Percentiles rank a stretch among this genome's conserved stretches.
These are phyloP conservation scores for Drosophila leonis DNA, from an alignment of 2,888 invertebrate species.

Conservation along the genomic window DNA sequence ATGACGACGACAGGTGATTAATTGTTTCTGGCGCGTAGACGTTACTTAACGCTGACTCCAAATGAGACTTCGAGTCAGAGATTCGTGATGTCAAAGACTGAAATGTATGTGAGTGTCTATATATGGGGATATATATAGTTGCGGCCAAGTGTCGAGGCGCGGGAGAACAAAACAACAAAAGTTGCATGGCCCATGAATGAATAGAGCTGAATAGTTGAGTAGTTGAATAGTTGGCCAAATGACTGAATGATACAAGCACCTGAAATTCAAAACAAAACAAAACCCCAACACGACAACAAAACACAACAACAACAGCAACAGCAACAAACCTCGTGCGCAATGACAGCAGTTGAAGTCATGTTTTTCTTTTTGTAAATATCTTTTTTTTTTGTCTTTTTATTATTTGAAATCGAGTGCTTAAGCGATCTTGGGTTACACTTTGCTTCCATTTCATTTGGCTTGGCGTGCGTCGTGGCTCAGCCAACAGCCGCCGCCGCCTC, in stretches of 20 bases:
- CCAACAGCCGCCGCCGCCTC: constrained; percentile 25
- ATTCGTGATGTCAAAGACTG: constrained; percentile 70
- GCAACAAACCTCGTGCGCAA: constrained; percentile 73
- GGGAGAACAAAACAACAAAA: constrained; percentile 61
- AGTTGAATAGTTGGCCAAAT: constrained; percentile 75
- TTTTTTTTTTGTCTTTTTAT: constrained; percentile 6
- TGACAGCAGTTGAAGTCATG: constrained; percentile 81
- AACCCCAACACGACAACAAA: constrained; percentile 58
- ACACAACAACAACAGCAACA: constrained; percentile 20
- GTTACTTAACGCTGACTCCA: constrained; percentile 76
- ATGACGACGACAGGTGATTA: constrained; percentile 81
- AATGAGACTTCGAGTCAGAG: constrained; percentile 39
- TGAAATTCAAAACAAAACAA: constrained; percentile 80
- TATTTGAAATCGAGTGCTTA: constrained; percentile 42
- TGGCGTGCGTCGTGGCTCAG: constrained; percentile 79
- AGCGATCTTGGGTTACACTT: constrained; percentile 70
- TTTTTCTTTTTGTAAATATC: constrained; percentile 33
- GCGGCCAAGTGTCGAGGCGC: constrained; percentile 60
- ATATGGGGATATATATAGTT: constrained; percentile 46
- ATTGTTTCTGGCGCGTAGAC: constrained; percentile 76
- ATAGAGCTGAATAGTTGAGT: constrained; percentile 65
- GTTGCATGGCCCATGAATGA: constrained; percentile 79
- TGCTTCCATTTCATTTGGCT: constrained; percentile 63
- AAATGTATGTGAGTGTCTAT: constrained; percentile 35
- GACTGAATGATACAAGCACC: constrained; percentile 79